These are phyloP conservation scores for Oophaga sylvatica DNA, from an alignment of 2,797 vertebrate species.

Conservation along the genomic window DNA sequence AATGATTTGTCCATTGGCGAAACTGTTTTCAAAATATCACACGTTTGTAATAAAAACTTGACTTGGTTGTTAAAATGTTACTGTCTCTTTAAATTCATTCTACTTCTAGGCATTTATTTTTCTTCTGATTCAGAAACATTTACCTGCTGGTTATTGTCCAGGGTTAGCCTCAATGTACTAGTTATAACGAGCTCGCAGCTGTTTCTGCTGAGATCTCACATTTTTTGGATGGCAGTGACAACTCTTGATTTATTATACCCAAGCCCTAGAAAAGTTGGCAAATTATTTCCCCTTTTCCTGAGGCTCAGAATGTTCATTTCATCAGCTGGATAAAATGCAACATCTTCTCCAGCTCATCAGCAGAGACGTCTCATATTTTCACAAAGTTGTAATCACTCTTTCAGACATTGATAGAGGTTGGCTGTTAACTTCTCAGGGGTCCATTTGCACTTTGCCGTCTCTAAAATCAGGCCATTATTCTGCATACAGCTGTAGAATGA, in stretches of 20 bases:
- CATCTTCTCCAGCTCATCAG: slow-evolving; percentile 47
- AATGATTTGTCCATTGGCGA: not conserved
- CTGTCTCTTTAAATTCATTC: not conserved
- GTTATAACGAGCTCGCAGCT: slow-evolving; percentile 53
- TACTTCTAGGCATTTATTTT: not conserved
- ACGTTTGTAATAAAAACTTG: not conserved
- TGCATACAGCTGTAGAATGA: not conserved
- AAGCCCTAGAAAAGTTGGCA: slow-evolving; percentile 51
- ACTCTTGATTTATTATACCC: slow-evolving; percentile 59
- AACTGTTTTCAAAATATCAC: not conserved
- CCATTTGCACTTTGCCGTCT: not conserved
- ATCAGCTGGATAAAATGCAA: slow-evolving; percentile 59
- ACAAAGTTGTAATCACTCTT: slow-evolving; percentile 37
- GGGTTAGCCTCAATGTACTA: slow-evolving; percentile 44
- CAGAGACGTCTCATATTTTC: slow-evolving; percentile 44
- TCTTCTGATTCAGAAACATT: slow-evolving; percentile 3
- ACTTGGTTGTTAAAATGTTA: not conserved
- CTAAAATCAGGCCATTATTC: not conserved
- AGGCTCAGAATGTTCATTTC: slow-evolving; percentile 56
- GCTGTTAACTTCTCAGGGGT: slow-evolving; percentile 20
- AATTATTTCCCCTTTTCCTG: slow-evolving; percentile 61
- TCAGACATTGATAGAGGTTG: slow-evolving; percentile 33
- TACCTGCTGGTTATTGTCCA: slow-evolving; percentile 49
- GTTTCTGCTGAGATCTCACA: slow-evolving; percentile 59
- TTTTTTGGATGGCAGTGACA: slow-evolving; percentile 59